Evolutionary conservation across 1,140 invertebrate species (phyloP).

Genomic region (Anagrus nilaparvatae): DNA sequence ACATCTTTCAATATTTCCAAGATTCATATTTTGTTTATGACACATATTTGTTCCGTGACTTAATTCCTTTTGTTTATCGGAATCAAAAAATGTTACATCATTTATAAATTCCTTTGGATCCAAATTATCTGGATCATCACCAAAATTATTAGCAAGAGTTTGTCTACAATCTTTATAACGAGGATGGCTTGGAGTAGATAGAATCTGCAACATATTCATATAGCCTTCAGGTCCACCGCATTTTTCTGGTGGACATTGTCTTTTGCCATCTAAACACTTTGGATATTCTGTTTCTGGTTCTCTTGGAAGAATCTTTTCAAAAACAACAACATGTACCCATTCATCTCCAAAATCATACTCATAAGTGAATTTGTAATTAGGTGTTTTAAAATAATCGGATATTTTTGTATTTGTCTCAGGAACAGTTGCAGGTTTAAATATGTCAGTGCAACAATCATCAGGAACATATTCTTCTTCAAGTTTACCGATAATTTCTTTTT

Average conservation of each 20-base stretch:
- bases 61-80: too few relatives aligned
- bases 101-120: not conserved
- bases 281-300: not conserved
- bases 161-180: not conserved
- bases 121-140: not conserved
- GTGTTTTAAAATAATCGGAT: conserved; percentile 1
- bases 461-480: too few relatives aligned
- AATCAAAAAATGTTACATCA: not conserved
- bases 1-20: too few relatives aligned
- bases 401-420: conserved; percentile 1
- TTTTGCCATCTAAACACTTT: not conserved
- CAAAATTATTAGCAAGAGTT: not conserved
- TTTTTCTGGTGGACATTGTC: conserved; percentile 4
- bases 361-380: not conserved
- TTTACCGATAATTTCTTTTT: not conserved
- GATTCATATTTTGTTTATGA: too few relatives aligned
- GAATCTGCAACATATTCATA: not conserved
- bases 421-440: not conserved
- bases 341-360: conserved; percentile 6
- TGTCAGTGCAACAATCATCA: not conserved
- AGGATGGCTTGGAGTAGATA: not conserved
- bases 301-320: not conserved
- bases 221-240: not conserved
- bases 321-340: not conserved
- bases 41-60: too few relatives aligned